These are phyloP conservation scores for Heteromurus nitidus DNA, from an alignment of 2,888 invertebrate genomes.

Conservation along the genomic window DNA sequence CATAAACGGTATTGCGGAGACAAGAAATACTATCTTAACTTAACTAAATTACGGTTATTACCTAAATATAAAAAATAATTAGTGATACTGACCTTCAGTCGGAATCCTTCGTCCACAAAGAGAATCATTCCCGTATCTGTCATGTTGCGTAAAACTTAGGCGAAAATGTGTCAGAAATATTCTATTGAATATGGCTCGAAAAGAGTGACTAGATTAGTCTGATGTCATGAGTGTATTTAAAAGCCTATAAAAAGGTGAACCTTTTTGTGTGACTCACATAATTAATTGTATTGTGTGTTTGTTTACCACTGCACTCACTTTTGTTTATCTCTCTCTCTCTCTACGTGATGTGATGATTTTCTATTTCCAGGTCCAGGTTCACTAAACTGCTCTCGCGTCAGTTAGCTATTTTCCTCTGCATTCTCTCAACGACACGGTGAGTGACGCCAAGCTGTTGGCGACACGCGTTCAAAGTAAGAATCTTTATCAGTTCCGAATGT, in stretches of 20 bases:
- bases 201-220: neutral
- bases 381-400: neutral
- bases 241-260: neutral
- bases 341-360: too few species aligned
- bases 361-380: too few species aligned
- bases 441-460: slow-evolving; percentile 15
- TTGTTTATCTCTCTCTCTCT: too few species aligned
- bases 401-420: neutral
- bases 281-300: too few species aligned
- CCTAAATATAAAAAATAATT: neutral
- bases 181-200: neutral
- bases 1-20: too few species aligned
- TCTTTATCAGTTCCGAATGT: too few species aligned
- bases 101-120: slow-evolving; percentile 10
- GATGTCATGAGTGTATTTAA: neutral
- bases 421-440: neutral
- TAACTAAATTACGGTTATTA: neutral
- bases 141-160: neutral
- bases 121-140: neutral
- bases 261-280: neutral
- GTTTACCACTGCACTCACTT: too few species aligned
- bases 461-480: slow-evolving; percentile 23
- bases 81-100: slow-evolving; percentile 24
- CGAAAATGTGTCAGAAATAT: neutral
- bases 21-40: neutral